These are phyloP conservation scores for Drosophila mimica DNA, from an alignment of 2,888 invertebrate genomes.

Conservation along the genomic window DNA sequence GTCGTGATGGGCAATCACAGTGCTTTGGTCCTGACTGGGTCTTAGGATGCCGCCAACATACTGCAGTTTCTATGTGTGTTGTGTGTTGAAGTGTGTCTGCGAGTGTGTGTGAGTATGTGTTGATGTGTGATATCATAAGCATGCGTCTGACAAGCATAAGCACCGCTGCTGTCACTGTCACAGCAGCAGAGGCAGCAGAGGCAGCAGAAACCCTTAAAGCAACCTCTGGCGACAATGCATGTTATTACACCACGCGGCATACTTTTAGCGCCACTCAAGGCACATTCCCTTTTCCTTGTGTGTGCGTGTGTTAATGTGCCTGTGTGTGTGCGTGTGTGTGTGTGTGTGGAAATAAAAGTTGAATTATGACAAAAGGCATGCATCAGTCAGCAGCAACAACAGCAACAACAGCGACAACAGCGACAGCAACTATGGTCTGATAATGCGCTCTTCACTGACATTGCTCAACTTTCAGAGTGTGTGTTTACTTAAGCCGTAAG, in stretches of 20 bases:
- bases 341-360: conserved; percentile 69
- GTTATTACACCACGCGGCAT: conserved; percentile 77
- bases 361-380: conserved; percentile 73
- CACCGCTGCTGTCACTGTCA: conserved; percentile 75
- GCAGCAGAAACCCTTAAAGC: neutral
- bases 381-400: conserved; percentile 48
- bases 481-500: conserved; percentile 31
- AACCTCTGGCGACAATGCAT: conserved; percentile 55
- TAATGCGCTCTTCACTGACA: conserved; percentile 68
- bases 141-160: conserved; percentile 77
- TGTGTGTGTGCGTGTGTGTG: conserved; percentile 37
- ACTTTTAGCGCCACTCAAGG: conserved; percentile 75
- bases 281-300: conserved; percentile 53
- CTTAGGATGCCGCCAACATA: conserved; percentile 30
- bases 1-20: conserved; percentile 43
- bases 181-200: conserved; percentile 27
- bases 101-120: conserved; percentile 33
- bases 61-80: conserved; percentile 39
- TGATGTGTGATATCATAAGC: conserved; percentile 72
- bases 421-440: conserved; percentile 61
- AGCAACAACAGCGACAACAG: neutral
- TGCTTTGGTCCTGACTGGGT: conserved; percentile 15
- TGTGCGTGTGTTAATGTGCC: no score
- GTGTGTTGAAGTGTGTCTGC: conserved; percentile 42
- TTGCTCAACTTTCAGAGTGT: conserved; percentile 43